Conservation (phyloP, 2,797 vertebrate genomes). For the Chelon auratus region DNA sequence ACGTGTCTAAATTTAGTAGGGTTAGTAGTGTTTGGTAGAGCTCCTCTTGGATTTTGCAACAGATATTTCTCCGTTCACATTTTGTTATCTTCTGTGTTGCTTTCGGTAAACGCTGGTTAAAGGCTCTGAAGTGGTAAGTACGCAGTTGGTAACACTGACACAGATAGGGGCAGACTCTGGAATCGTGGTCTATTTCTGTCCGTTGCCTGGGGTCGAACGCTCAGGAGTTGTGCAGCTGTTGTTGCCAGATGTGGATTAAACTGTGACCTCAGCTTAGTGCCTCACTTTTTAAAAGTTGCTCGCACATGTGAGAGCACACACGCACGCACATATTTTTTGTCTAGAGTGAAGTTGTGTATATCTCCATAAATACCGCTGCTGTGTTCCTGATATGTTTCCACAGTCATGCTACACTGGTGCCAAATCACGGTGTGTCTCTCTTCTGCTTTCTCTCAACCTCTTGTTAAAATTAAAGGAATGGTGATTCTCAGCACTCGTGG, state of each 20-base stretch:
- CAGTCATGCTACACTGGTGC: slow-evolving; percentile 5
- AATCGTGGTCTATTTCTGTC: slow-evolving; percentile 18
- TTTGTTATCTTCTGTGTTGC: slow-evolving; percentile 1
- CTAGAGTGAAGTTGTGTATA: slow-evolving; percentile 1
- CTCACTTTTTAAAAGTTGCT: slow-evolving; percentile 36
- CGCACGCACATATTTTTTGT: slow-evolving; percentile 7
- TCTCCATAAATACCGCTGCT: slow-evolving; percentile 10
- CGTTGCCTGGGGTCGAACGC: slow-evolving; percentile 33
- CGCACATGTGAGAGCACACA: slow-evolving; percentile 17
- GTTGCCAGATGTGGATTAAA: slow-evolving; percentile 60
- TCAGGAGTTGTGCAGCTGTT: slow-evolving; percentile 55
- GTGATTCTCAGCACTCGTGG: too few relatives aligned
- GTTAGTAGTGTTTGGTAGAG: neutral
- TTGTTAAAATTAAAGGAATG: too few relatives aligned
- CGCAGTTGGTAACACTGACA: slow-evolving; percentile 15
- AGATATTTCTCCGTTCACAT: neutral
- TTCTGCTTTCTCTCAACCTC: neutral
- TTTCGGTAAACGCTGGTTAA: neutral
- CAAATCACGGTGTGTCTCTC: slow-evolving; percentile 37
- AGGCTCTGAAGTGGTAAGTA: neutral
- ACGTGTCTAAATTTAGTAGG: slow-evolving; percentile 9
- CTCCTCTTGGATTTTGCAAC: neutral
- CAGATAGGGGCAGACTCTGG: neutral
- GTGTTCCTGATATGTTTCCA: slow-evolving; percentile 25
- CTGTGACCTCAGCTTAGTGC: slow-evolving; percentile 36